Evolutionary conservation across 1,140 invertebrate species (phyloP), one percentile per base, ranked within the genome.

Genomic region (Bombus haemorrhoidalis): DNA sequence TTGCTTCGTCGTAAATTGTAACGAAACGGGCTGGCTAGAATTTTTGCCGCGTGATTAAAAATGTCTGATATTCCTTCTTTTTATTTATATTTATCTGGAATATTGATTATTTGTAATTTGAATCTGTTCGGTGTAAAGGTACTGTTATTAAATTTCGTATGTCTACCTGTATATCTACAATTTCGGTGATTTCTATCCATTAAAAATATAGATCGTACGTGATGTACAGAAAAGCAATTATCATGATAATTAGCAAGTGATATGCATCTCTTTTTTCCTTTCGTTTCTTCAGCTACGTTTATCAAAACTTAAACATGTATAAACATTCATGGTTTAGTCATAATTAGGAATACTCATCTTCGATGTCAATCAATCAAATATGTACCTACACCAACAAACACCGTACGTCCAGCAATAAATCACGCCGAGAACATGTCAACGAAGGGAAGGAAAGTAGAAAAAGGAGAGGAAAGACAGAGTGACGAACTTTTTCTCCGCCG

Each of bases 181-280:
- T 22, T 22, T 53, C 5, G 47, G 1, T 0, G 0, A 53, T 53
- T 0, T 8, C 47, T 53, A 8, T 1, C 0, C 6, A 53, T 53
- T 53, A 53, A 22, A 53, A 53, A 53, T 53, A 6, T 53, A 53
- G 18, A 22, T 22, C 2, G 18, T 53, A 53, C 47, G 18, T 8
- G 47, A 22, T 53, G 1, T 22, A 53, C 18, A 53, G 47, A 53
- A 53, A 22, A 53, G 18, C 18, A 53, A 53, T 53, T 53, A 22
- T 53, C 47, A 18, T 22, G 22, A 22, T 53, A 53, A 53, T 53
- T 53, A 22, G 47, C 18, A 53, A 53, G 18, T 8, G 6, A 53
- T 18, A 53, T 0, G 5, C 5, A 53, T 53, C 1, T 53, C 18
- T 53, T 53, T 53, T 1, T 2, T 53, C 47, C 5, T 53, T 53